These are phyloP conservation scores for Umimayanthus kanabou DNA, from an alignment of 92 coral and sea anemone species.

Conservation along the genomic window DNA sequence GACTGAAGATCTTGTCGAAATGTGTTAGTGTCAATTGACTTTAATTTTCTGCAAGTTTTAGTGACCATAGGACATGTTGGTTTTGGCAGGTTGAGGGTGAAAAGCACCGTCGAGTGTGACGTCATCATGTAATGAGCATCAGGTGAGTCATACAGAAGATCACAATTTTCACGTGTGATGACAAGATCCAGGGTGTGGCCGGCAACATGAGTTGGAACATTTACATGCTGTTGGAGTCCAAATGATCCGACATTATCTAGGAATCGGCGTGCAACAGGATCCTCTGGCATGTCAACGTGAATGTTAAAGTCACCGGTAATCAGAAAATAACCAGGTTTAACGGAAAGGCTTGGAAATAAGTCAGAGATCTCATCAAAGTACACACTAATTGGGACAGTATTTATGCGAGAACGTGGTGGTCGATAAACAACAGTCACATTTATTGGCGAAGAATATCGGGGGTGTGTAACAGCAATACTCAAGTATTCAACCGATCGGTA, in stretches of 20 bases:
- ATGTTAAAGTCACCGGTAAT: neutral
- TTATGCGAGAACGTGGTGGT: slow-evolving; percentile 1
- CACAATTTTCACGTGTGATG: neutral
- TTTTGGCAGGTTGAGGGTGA: neutral
- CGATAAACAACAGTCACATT: neutral
- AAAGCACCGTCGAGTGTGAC: neutral
- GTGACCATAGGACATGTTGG: neutral
- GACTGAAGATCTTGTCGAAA: neutral
- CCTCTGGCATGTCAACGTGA: too few species aligned
- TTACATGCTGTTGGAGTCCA: too few species aligned
- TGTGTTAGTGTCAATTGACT: neutral
- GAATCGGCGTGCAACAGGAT: too few species aligned
- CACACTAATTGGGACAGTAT: neutral
- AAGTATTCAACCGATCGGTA: neutral
- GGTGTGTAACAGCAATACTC: neutral
- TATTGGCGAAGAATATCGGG: slow-evolving; percentile 21
- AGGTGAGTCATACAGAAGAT: neutral
- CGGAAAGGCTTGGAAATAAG: neutral
- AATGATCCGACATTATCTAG: too few species aligned
- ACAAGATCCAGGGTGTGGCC: too few species aligned
- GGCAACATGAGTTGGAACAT: too few species aligned
- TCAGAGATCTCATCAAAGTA: neutral
- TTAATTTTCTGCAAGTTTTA: neutral
- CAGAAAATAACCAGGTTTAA: neutral
- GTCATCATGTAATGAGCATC: neutral